Evolutionary conservation across 2,113 vertebrate genomes (phyloP).

Genomic region (Pongo pygmaeus): DNA sequence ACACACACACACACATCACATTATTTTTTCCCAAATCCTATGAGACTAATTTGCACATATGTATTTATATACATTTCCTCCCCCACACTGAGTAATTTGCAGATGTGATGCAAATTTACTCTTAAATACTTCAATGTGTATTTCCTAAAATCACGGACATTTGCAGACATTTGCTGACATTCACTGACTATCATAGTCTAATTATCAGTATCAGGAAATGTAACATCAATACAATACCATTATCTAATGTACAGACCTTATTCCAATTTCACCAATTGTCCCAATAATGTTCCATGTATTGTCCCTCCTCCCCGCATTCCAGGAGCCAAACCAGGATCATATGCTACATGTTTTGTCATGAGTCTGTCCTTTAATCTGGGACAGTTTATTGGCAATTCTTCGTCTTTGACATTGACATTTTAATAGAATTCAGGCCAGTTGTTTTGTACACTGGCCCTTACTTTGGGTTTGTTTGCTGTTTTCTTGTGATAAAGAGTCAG

Average conservation of each 20-base stretch:
- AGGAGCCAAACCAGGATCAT: neutral
- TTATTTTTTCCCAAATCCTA: neutral
- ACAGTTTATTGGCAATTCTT: neutral
- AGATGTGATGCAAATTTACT: neutral
- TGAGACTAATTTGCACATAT: neutral
- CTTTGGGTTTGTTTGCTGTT: neutral
- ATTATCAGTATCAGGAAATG: neutral
- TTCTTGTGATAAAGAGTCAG: neutral
- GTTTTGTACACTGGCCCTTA: neutral
- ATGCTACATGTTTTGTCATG: neutral
- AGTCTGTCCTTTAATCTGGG: neutral
- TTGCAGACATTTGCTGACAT: neutral
- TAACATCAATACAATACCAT: neutral
- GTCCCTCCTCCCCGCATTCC: accelerated
- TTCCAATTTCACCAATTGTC: neutral
- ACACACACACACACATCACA: neutral
- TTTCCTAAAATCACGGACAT: neutral
- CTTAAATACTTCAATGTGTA: neutral
- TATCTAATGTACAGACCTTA: neutral
- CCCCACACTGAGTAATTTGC: neutral
- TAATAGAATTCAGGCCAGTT: neutral
- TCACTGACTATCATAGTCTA: neutral
- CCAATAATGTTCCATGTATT: neutral
- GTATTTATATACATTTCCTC: neutral
- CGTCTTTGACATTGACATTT: neutral